Percentiles rank a stretch among this genome's conserved stretches.
Evolutionary conservation across 2,888 invertebrate genomes (phyloP).

Genomic region (Lycia hirtaria): DNA sequence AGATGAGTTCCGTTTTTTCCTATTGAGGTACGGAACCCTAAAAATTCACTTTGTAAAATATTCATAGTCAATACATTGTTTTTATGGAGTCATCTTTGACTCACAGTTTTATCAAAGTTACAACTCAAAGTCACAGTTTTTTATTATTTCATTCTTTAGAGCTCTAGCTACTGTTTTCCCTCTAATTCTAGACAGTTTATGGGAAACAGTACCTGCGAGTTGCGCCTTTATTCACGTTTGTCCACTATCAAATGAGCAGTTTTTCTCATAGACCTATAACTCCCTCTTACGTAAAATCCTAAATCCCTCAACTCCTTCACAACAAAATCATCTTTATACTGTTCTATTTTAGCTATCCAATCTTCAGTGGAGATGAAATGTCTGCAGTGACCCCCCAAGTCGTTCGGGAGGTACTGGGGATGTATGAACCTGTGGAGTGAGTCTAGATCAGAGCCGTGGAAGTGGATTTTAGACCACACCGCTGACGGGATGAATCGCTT

Average conservation of each 20-base stretch:
- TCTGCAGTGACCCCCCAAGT: conserved; percentile 77
- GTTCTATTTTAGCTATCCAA: conserved; percentile 84
- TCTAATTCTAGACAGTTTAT: no score
- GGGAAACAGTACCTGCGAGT: no score
- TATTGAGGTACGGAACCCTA: no score
- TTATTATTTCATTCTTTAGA: no score
- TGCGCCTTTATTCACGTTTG: no score
- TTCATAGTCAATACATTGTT: no score
- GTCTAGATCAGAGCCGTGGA: conserved; percentile 70
- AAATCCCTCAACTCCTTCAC: conserved; percentile 86
- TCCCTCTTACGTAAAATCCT: conserved; percentile 77
- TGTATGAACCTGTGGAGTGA: conserved; percentile 72
- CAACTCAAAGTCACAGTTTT: no score
- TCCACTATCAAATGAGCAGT: neutral
- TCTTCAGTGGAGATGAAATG: conserved; percentile 87
- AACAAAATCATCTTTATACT: conserved; percentile 80
- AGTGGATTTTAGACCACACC: conserved; percentile 84
- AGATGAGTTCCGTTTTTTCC: no score
- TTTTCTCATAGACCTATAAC: neutral
- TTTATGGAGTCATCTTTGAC: no score
- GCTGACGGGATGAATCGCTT: conserved; percentile 89
- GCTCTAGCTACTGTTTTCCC: no score
- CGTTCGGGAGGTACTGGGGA: conserved; percentile 68
- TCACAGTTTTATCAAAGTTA: no score
- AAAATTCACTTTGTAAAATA: no score